Percentiles rank a stretch among this genome's conserved stretches.
These are phyloP conservation scores for Drosophila longiperda DNA, from an alignment of 2,888 invertebrate genomes.

Conservation along the genomic window DNA sequence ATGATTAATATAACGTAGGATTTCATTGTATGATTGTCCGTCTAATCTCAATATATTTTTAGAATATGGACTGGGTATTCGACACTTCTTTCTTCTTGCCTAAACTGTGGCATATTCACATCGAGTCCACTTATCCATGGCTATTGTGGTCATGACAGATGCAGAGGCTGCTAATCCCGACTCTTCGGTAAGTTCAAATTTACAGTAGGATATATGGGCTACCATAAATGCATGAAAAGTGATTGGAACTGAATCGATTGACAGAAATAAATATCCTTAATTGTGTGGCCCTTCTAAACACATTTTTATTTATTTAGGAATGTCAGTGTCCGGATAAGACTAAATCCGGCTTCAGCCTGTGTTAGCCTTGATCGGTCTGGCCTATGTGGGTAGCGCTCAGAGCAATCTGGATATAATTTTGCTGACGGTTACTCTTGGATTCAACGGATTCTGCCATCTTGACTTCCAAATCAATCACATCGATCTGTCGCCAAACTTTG, in stretches of 20 bases:
- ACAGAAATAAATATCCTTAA: not conserved
- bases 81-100: constrained; percentile 88
- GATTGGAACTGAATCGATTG: not conserved
- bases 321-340: constrained; percentile 87
- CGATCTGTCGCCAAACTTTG: constrained; percentile 93
- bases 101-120: constrained; percentile 88
- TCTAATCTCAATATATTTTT: constrained; percentile 29
- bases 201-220: not conserved
- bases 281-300: not conserved
- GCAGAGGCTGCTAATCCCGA: constrained; percentile 76
- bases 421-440: constrained; percentile 90
- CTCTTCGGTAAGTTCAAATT: constrained; percentile 75
- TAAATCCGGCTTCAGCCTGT: constrained; percentile 88
- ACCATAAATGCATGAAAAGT: not conserved
- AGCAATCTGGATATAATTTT: constrained; percentile 87
- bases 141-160: constrained; percentile 91
- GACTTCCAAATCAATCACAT: constrained; percentile 94
- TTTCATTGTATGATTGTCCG: constrained; percentile 2
- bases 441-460: constrained; percentile 90
- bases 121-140: constrained; percentile 90
- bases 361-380: constrained; percentile 88
- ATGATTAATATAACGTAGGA: constrained; percentile 42
- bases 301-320: constrained; percentile 84
- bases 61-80: constrained; percentile 85
- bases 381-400: constrained; percentile 85